These are phyloP conservation scores for Cinclus cinclus DNA, from an alignment of 2,113 vertebrate genomes.

Conservation along the genomic window DNA sequence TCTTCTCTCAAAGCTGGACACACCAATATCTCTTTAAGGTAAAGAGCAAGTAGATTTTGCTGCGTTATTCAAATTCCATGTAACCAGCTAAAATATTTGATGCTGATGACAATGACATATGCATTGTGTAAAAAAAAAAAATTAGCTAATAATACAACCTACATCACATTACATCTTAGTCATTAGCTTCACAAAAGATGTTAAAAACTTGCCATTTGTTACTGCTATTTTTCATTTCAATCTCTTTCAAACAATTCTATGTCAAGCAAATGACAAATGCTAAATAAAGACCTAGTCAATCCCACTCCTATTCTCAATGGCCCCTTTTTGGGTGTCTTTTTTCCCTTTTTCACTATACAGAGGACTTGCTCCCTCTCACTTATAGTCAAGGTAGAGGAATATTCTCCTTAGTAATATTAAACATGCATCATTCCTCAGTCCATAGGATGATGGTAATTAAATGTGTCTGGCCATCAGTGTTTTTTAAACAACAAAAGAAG, in stretches of 20 bases:
- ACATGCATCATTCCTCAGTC: background rate
- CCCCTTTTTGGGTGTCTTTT: background rate
- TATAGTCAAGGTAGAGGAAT: background rate
- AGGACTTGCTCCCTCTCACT: background rate
- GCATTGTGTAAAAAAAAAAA: background rate
- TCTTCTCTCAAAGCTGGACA: background rate
- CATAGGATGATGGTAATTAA: background rate
- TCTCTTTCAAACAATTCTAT: background rate
- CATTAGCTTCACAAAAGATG: background rate
- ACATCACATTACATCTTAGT: background rate
- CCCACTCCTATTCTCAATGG: background rate
- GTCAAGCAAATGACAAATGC: background rate
- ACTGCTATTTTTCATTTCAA: background rate
- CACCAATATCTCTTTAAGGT: background rate
- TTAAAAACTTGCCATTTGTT: background rate
- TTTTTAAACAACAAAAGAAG: background rate
- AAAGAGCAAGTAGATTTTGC: background rate
- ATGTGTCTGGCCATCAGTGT: background rate
- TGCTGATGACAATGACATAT: background rate
- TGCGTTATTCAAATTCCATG: background rate
- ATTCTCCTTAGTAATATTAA: background rate
- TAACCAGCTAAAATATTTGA: background rate
- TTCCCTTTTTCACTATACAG: background rate
- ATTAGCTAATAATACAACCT: background rate
- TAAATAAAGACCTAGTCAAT: background rate